A percentile compares a stretch with the other conserved stretches of the same genome.
Conservation (phyloP, 2,113 vertebrate species). For the Pelecanus crispus region DNA sequence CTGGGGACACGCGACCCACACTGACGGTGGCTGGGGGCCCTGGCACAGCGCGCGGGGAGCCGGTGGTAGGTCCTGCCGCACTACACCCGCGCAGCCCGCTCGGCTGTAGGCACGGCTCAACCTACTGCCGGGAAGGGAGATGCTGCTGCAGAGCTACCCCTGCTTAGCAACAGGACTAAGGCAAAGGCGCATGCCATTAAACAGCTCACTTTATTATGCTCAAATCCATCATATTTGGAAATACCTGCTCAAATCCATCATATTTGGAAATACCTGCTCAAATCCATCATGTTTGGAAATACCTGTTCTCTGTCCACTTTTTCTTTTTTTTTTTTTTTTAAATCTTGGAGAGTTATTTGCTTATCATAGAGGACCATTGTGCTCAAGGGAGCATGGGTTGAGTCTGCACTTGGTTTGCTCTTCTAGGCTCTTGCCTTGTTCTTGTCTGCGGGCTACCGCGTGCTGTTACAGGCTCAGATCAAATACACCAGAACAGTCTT, state of each 20-base stretch:
- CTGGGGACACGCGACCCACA: accelerated
- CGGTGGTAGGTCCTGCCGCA: accelerated
- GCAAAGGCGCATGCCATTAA: neutral
- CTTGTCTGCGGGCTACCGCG: neutral
- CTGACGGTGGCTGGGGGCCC: neutral
- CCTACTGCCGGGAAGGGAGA: neutral
- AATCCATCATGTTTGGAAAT: neutral
- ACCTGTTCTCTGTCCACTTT: neutral
- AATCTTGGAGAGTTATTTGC: neutral
- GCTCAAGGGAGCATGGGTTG: neutral
- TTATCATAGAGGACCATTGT: neutral
- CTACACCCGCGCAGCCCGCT: accelerated
- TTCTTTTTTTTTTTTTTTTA: neutral
- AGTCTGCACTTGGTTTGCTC: neutral
- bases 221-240: neutral
- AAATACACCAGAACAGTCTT: neutral
- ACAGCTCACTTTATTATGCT: neutral
- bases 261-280: neutral
- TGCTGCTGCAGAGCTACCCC: neutral
- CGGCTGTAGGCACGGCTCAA: neutral
- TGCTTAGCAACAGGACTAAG: neutral
- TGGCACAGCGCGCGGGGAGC: too few relatives aligned
- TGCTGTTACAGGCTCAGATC: neutral
- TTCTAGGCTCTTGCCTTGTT: neutral
- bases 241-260: neutral